Percentiles rank a stretch among this genome's conserved stretches.
Conservation (phyloP, 35 echinoderm and acorn worm species). For the Lytechinus pictus region DNA sequence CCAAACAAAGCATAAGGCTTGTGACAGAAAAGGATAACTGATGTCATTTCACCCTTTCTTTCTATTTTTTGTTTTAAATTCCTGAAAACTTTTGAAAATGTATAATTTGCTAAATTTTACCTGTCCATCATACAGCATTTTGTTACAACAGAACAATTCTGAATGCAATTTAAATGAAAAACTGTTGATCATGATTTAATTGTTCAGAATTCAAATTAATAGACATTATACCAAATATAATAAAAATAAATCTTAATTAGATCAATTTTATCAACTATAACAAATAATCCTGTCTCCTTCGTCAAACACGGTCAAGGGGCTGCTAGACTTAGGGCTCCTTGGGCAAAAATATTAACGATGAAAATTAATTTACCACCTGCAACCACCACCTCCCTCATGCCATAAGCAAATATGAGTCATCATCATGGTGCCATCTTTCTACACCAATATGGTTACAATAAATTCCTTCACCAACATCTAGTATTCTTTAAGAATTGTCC, state of each 20-base stretch:
- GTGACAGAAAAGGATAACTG: neutral
- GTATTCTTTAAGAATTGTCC: neutral
- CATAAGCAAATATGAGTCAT: conserved; percentile 5
- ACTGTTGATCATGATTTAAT: neutral
- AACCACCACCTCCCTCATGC: neutral
- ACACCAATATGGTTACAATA: neutral
- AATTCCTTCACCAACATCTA: neutral
- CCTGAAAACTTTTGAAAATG: too few species aligned
- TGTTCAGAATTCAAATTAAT: too few species aligned
- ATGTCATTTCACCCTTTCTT: neutral
- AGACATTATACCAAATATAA: too few species aligned
- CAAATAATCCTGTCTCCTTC: neutral
- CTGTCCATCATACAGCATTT: neutral
- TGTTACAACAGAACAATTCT: neutral
- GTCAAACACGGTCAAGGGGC: neutral
- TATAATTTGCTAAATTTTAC: neutral
- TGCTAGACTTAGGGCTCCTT: neutral
- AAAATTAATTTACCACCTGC: conserved; percentile 12
- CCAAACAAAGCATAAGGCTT: neutral
- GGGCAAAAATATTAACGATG: neutral
- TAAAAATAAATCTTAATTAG: too few species aligned
- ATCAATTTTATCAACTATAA: too few species aligned
- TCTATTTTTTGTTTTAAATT: neutral
- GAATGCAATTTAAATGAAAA: neutral
- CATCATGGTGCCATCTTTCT: neutral